A percentile compares a stretch with the other conserved stretches of the same genome.
phyloP scores from a whole-genome alignment of 1,140 invertebrate species.

The Hyphantria cunea region DNA sequence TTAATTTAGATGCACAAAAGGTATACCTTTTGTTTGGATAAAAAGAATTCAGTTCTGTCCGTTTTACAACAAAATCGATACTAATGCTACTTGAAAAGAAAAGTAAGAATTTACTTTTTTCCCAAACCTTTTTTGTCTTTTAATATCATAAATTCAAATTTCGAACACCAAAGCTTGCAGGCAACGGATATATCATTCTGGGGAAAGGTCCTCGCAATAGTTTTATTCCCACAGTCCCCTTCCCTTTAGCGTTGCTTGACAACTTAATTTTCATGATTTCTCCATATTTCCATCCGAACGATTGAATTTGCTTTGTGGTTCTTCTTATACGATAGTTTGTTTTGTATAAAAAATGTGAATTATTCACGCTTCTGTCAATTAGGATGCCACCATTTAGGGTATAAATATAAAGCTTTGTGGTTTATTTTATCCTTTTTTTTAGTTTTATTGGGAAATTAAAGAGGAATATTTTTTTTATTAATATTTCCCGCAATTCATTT shows the following conservation, averaged over 20 bases:
- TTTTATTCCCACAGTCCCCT: constrained; percentile 35
- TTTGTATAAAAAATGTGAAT: constrained; percentile 23
- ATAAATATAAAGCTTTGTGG: too few relatives aligned
- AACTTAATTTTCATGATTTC: constrained; percentile 50
- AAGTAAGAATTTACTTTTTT: too few relatives aligned
- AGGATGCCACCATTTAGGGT: not conserved
- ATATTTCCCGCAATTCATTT: too few relatives aligned
- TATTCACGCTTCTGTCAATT: constrained; percentile 1
- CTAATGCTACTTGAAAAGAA: too few relatives aligned
- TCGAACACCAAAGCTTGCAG: constrained; percentile 19
- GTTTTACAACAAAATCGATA: too few relatives aligned
- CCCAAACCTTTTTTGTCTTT: not conserved
- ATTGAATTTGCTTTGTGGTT: constrained; percentile 40
- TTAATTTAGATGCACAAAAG: too few relatives aligned
- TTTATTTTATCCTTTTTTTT: too few relatives aligned
- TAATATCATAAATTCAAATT: constrained; percentile 3
- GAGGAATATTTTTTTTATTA: too few relatives aligned
- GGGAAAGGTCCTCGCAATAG: constrained; percentile 42
- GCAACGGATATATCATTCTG: constrained; percentile 37
- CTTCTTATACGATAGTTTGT: constrained; percentile 27
- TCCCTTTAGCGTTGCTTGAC: constrained; percentile 33
- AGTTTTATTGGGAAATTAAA: too few relatives aligned
- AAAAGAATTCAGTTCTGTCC: not conserved
- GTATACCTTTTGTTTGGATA: too few relatives aligned
- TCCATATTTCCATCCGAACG: constrained; percentile 38